Evolutionary conservation across 2,797 vertebrate genomes (phyloP), one percentile per base, ranked within the genome.

Genomic region (Sylvia borin): DNA sequence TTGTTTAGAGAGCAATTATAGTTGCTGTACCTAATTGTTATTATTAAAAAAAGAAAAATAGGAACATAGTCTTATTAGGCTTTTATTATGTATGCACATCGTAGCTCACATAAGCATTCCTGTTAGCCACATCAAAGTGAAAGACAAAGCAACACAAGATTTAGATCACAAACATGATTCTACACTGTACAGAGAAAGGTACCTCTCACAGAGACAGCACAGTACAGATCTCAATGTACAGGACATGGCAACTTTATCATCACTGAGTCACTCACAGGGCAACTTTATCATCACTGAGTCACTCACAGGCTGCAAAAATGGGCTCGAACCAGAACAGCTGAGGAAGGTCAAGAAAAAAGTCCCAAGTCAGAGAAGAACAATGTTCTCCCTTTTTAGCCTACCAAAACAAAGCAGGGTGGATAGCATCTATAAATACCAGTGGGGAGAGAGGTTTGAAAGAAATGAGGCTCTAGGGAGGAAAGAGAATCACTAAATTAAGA

Each of bases 401-500:
- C n/a, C 47, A 81, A 88, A 86, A 90, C 47, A 75, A 73, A 86
- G 42, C 13, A 88, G 51, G 32, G 70, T 48, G 48, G 29, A 70
- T 90, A 75, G 76, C 7, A 7, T 34, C 66, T 86, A 60, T 53
- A 92, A 93, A 87, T 71, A 74, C 36, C 48, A 42, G 17, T 31
- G 60, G 21, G 26, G 34, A 94, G 45, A 55, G 66, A 93, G 21
- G 17, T 36, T 73, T 60, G 57, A 51, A 64, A 79, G 54, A 88
- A 81, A 81, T 42, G 27, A 90, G 32, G 27, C 77, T 89, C 74
- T 71, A 31, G 67, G 64, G 73, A 95, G 51, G 31, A 86, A 90
- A 66, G 78, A 62, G 29, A 85, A 68, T 75, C 43, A 68, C 58
- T 72, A 85, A 92, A 75, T n/a, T 93, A 83, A 92, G 92, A 95